Base-by-base conservation (phyloP, 2,888 invertebrate genomes). In the Melanophora roralis region DNA sequence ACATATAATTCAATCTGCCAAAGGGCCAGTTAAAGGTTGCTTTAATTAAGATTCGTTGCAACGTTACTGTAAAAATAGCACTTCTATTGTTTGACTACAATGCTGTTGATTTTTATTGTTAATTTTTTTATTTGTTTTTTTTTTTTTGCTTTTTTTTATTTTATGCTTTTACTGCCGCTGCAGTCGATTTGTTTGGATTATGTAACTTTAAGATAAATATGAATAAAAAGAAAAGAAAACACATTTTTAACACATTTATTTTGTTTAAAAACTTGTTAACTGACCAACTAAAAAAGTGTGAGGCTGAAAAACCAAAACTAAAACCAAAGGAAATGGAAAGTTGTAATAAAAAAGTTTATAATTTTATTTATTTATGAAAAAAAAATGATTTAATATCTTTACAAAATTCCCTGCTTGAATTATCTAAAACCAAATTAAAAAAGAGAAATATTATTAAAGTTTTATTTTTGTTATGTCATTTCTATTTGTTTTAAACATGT, bases 401-500 rank as follows among this genome's bases (percentile, higher is more conserved):
- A 27, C 6, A 5, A 27, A 27, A 27, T 27, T 6, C 6, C 6
- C 27, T 27, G 27, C 6, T 27, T 27, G 27, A 3, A 6, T 27
- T 27, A 5, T 5, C 6, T 27, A 27, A 27, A 6, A 27, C 27
- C 27, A 27, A 27, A 21, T 8, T 23, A n/a, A n/a, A n/a, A n/a
- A n/a, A n/a, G n/a, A n/a, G n/a, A n/a, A n/a, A n/a, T n/a, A n/a
- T n/a, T n/a, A n/a, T n/a, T n/a, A n/a, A n/a, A n/a, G n/a, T n/a
- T 49, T 27, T 49, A 59, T 51, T 47, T 32, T 19, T n/a, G n/a
- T n/a, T 49, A 38, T 78, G 77, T 67, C 65, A 78, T 60, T n/a
- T 67, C 43, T 16, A 43, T 40, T 51, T 78, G 71, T 77, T 71
- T 60, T 40, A 72, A 53, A 27, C n/a, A 40, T 78, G 72, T 73